Conservation (phyloP, 2,113 vertebrate genomes). For the Melanostigma gelatinosum region DNA sequence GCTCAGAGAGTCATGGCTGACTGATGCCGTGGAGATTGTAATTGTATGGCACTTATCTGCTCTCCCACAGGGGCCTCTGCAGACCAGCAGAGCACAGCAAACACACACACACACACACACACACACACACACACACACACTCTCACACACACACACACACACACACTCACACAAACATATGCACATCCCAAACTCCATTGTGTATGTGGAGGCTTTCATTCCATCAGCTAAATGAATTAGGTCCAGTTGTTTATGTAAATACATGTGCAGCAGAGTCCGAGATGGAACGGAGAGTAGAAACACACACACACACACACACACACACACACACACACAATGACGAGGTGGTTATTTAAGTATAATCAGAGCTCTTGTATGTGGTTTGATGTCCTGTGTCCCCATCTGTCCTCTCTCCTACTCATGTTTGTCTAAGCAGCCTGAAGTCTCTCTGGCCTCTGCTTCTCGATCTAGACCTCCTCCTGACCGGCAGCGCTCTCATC, state of each 20-base stretch:
- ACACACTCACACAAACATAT: background rate
- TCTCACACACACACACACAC: background rate
- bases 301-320: background rate
- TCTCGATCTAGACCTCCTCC: slow-evolving; percentile 37
- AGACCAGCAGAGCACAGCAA: slow-evolving; percentile 20
- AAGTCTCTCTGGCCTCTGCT: slow-evolving; percentile 56
- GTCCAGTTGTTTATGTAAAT: slow-evolving; percentile 18
- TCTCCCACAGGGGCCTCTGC: slow-evolving; percentile 23
- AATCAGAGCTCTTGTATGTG: slow-evolving; percentile 5
- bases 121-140: background rate
- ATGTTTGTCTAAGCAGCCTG: slow-evolving; percentile 45
- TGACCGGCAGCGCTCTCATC: slow-evolving; percentile 69
- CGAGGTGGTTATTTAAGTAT: background rate
- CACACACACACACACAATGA: background rate
- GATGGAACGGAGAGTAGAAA: background rate
- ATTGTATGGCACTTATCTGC: slow-evolving; percentile 55
- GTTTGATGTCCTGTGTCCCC: slow-evolving; percentile 25
- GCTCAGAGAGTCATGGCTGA: slow-evolving; percentile 38
- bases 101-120: background rate
- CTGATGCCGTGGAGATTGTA: slow-evolving; percentile 47
- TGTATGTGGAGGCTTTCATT: slow-evolving; percentile 18
- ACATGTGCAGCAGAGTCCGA: slow-evolving; percentile 1
- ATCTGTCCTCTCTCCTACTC: slow-evolving; percentile 22
- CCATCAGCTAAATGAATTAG: slow-evolving; percentile 35
- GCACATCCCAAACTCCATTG: background rate